Conservation (phyloP, 2,888 invertebrate species). For the Lasius platythorax region DNA sequence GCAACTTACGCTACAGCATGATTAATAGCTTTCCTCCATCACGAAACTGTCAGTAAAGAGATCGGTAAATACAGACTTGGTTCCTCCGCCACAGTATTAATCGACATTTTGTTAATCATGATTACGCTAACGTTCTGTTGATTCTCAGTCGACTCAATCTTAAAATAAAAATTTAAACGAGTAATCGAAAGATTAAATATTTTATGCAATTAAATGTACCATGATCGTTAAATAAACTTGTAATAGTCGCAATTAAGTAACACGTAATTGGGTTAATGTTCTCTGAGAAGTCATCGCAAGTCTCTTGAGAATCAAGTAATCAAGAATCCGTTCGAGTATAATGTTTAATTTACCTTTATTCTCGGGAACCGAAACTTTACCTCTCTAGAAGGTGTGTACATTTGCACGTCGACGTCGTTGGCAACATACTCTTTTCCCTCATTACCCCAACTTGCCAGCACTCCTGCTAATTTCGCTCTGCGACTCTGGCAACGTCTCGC, state of each 20-base stretch:
- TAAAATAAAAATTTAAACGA: conserved; percentile 8
- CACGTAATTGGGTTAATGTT: conserved; percentile 44
- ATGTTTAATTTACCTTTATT: conserved; percentile 36
- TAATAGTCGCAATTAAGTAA: conserved; percentile 9
- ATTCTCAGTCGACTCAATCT: background rate
- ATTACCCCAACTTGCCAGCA: conserved; percentile 25
- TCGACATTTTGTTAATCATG: conserved; percentile 46
- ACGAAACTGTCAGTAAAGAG: conserved; percentile 64
- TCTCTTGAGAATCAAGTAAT: conserved; percentile 42
- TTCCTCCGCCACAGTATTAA: conserved; percentile 57
- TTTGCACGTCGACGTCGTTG: conserved; percentile 25
- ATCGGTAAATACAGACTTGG: conserved; percentile 52
- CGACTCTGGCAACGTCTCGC: conserved; percentile 42
- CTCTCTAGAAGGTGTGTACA: conserved; percentile 12
- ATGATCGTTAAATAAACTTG: conserved; percentile 24
- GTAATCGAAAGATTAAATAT: background rate
- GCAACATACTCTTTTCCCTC: conserved; percentile 13
- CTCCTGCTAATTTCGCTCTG: conserved; percentile 42
- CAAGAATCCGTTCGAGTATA: conserved; percentile 34
- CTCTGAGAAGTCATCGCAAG: background rate
- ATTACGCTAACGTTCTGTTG: conserved; percentile 1
- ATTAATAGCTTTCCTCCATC: conserved; percentile 69
- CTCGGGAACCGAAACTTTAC: conserved; percentile 24
- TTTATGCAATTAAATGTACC: conserved; percentile 19
- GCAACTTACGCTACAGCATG: conserved; percentile 65